phyloP scores from a whole-genome alignment of 2,888 invertebrate genomes.

The Pilophorus perplexus region DNA sequence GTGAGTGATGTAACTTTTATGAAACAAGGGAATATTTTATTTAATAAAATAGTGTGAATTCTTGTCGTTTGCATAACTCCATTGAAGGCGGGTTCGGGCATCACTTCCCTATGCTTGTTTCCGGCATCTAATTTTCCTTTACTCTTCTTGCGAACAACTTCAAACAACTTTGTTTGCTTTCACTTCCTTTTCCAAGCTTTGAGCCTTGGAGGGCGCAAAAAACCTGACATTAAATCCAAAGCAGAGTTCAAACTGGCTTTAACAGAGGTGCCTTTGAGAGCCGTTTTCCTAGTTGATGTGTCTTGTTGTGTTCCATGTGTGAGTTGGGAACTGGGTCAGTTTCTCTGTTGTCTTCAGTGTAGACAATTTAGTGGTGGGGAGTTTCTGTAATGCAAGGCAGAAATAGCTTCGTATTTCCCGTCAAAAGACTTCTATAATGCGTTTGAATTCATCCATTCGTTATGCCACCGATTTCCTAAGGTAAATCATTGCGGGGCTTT shows the following conservation, averaged over 20 bases:
- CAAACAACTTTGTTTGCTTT: neutral
- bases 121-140: neutral
- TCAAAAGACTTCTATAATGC: no score
- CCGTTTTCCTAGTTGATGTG: neutral
- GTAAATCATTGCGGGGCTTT: no score
- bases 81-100: neutral
- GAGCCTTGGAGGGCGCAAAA: neutral
- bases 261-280: neutral
- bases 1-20: no score
- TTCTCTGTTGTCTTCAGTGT: no score
- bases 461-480: no score
- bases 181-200: neutral
- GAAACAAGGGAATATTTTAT: neutral
- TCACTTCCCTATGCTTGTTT: neutral
- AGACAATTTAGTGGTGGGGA: no score
- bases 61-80: neutral
- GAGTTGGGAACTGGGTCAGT: no score
- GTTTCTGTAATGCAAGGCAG: no score
- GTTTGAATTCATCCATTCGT: no score
- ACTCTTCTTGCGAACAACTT: neutral
- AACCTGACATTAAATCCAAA: slow-evolving; percentile 9
- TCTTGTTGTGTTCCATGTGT: no score
- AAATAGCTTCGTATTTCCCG: no score
- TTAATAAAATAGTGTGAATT: neutral
- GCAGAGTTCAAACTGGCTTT: neutral